Percentiles rank a stretch among this genome's conserved stretches.
These are phyloP conservation scores for Euphydryas editha DNA, from an alignment of 2,888 invertebrate genomes.

Conservation along the genomic window DNA sequence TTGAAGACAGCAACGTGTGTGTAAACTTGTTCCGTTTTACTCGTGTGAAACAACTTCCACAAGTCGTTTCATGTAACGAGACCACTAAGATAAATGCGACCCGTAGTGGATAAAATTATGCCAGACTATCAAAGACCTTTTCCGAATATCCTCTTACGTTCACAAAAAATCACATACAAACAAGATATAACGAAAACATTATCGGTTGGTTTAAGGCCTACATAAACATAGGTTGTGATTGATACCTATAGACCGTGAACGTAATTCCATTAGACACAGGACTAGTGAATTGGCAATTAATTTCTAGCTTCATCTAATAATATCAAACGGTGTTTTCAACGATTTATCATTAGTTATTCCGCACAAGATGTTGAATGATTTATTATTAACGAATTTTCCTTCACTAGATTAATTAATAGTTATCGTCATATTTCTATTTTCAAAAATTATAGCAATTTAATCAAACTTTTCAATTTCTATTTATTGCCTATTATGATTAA, in stretches of 20 bases:
- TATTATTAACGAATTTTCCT: no score
- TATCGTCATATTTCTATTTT: no score
- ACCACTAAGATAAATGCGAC: neutral
- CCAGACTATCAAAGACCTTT: neutral
- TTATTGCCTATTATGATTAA: no score
- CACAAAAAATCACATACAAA: neutral
- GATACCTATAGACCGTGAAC: neutral
- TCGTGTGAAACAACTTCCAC: neutral
- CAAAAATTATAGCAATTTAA: no score
- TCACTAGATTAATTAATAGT: no score
- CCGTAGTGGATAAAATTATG: conserved; percentile 1
- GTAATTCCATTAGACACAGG: neutral
- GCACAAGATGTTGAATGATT: no score
- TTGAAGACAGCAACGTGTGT: neutral
- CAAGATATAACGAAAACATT: neutral
- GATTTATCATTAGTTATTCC: no score
- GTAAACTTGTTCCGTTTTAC: neutral
- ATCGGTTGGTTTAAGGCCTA: neutral
- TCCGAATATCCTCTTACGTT: neutral
- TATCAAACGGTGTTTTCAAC: no score
- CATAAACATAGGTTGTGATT: neutral
- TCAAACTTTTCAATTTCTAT: no score
- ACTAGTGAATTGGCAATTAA: neutral
- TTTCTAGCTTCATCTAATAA: neutral
- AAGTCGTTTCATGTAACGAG: neutral